These are phyloP conservation scores for Zingel zingel DNA, from an alignment of 2,113 vertebrate genomes.

Conservation along the genomic window DNA sequence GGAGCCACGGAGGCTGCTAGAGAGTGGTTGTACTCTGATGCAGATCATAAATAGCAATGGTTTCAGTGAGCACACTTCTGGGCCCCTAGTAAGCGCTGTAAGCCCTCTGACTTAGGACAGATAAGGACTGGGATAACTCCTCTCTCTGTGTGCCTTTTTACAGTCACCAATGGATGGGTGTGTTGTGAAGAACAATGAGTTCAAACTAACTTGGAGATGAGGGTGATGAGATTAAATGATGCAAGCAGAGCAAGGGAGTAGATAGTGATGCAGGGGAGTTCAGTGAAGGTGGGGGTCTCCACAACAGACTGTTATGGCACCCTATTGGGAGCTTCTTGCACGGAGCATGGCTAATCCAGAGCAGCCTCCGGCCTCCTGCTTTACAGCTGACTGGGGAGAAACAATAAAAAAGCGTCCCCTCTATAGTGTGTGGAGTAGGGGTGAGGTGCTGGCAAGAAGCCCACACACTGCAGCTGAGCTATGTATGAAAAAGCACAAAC, in stretches of 20 bases:
- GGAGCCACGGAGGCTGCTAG: constrained; percentile 47
- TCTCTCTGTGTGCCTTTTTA: constrained; percentile 52
- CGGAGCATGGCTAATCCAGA: constrained; percentile 78
- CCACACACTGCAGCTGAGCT: constrained; percentile 59
- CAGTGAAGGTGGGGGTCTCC: constrained; percentile 50
- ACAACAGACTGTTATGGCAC: constrained; percentile 50
- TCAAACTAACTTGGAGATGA: constrained; percentile 56
- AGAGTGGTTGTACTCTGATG: constrained; percentile 54
- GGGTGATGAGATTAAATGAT: constrained; percentile 59
- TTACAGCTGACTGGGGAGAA: constrained; percentile 77
- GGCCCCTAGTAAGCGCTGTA: constrained; percentile 61
- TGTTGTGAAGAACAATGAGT: constrained; percentile 65
- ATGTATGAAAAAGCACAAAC: constrained; percentile 63
- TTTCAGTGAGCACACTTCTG: constrained; percentile 62
- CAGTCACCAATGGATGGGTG: constrained; percentile 58
- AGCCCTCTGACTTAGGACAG: constrained; percentile 59
- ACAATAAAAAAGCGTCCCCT: constrained; percentile 64
- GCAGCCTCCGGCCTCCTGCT: constrained; percentile 72
- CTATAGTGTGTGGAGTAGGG: constrained; percentile 53
- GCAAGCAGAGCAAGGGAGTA: constrained; percentile 48
- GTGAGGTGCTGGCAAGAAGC: constrained; percentile 66
- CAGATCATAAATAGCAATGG: constrained; percentile 67
- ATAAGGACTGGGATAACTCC: constrained; percentile 65
- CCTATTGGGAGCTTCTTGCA: constrained; percentile 70
- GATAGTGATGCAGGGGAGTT: constrained; percentile 39